These are phyloP conservation scores for Trinectes maculatus DNA, from an alignment of 2,113 vertebrate genomes.

Conservation along the genomic window DNA sequence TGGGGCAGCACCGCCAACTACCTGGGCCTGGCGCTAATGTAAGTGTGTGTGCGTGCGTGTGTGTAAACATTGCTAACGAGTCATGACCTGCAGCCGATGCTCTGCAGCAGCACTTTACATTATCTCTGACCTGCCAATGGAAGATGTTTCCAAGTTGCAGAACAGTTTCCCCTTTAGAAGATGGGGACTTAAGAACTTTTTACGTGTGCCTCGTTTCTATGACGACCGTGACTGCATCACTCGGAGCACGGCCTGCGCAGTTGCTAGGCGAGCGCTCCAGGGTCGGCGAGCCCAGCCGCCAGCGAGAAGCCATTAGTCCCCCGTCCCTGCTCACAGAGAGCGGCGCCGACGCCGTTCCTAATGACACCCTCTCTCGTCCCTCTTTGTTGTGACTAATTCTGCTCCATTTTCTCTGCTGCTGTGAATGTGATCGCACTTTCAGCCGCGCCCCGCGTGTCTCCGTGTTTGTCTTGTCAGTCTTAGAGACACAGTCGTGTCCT, in stretches of 20 bases:
- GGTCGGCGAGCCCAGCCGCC: slow-evolving; percentile 8
- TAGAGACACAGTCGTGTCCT: background rate
- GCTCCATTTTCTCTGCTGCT: slow-evolving; percentile 2
- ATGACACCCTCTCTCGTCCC: background rate
- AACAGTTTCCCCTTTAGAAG: slow-evolving; percentile 24
- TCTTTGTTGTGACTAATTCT: slow-evolving; percentile 2
- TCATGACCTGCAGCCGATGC: background rate
- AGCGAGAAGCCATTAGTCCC: slow-evolving; percentile 26
- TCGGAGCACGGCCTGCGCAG: slow-evolving; percentile 1
- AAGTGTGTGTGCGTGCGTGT: slow-evolving; percentile 74
- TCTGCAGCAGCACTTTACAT: background rate
- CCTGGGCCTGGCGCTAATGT: slow-evolving; percentile 94
- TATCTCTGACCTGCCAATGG: background rate
- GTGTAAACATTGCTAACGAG: background rate
- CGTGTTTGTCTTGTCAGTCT: background rate
- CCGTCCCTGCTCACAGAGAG: slow-evolving; percentile 2
- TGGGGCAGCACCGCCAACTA: slow-evolving; percentile 94
- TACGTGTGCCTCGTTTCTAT: slow-evolving; percentile 56
- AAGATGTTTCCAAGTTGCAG: slow-evolving; percentile 37
- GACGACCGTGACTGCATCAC: slow-evolving; percentile 61
- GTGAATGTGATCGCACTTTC: no score
- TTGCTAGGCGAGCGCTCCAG: slow-evolving; percentile 60
- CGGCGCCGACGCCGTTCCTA: background rate
- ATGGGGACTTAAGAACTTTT: slow-evolving; percentile 37
- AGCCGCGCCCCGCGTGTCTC: background rate